Evolutionary conservation across 2,888 invertebrate genomes (phyloP).

Genomic region (Netelia inedita): DNA sequence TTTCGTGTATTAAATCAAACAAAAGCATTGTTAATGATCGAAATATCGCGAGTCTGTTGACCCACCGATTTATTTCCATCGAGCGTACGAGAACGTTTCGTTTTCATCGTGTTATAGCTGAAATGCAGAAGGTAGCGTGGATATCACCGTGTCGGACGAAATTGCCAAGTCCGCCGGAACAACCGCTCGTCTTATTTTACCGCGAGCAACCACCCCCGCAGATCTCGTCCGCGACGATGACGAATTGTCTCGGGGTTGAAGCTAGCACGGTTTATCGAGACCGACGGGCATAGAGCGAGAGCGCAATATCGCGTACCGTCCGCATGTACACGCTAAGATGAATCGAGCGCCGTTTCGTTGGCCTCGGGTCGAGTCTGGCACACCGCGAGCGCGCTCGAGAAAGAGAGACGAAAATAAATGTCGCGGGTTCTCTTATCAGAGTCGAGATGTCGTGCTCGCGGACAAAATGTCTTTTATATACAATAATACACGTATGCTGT

Average conservation of each 20-base stretch:
- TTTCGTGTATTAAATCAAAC: no score
- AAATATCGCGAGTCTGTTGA: no score
- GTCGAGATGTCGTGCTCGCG: conserved; percentile 15
- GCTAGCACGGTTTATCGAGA: conserved; percentile 80
- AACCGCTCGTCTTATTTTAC: no score
- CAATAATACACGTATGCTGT: conserved; percentile 17
- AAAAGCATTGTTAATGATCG: no score
- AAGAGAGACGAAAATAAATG: conserved; percentile 25
- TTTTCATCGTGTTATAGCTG: no score
- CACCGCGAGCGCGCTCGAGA: conserved; percentile 2
- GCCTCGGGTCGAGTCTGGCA: conserved; percentile 55
- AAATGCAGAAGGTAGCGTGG: no score
- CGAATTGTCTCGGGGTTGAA: conserved; percentile 75
- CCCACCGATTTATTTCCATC: no score
- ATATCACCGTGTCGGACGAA: no score
- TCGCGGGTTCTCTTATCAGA: conserved; percentile 35
- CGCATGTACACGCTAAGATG: conserved; percentile 27
- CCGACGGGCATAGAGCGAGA: conserved; percentile 68
- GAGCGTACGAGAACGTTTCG: no score
- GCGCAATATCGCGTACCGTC: conserved; percentile 6
- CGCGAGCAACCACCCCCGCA: not conserved
- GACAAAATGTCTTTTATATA: not conserved
- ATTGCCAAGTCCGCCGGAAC: no score
- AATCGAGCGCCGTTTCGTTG: conserved; percentile 52
- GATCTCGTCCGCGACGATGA: conserved; percentile 62